phyloP scores from a whole-genome alignment of 2,888 invertebrate species.

The Unio pictorum region DNA sequence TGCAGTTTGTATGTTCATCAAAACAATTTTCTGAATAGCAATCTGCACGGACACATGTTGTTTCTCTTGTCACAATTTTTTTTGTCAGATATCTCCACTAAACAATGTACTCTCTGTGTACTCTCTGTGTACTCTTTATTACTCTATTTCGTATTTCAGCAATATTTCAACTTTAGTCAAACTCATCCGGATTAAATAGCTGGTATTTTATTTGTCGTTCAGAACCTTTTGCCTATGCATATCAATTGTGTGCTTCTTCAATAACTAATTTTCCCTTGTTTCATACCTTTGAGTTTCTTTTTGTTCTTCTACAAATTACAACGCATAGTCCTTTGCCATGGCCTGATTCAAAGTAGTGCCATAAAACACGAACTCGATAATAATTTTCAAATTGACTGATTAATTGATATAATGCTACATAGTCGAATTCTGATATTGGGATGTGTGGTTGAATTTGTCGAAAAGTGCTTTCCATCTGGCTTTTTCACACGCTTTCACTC shows the following conservation, averaged over 20 bases:
- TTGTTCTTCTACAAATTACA: constrained; percentile 4
- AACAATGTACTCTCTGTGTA: constrained; percentile 8
- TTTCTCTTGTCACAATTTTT: constrained; percentile 5
- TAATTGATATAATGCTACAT: background rate
- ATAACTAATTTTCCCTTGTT: constrained; percentile 11
- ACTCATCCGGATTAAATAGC: no score
- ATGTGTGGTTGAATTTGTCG: constrained; percentile 20
- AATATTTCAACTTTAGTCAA: no score
- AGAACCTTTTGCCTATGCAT: background rate
- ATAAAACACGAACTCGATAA: constrained; percentile 4
- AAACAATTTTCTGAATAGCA: background rate
- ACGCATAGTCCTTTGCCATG: constrained; percentile 14
- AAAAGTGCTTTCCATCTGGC: constrained; percentile 12
- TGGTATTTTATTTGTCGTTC: no score
- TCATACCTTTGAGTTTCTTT: constrained; percentile 3
- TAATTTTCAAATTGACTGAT: background rate
- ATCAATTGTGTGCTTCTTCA: constrained; percentile 10
- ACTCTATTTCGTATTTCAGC: no score
- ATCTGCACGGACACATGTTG: constrained; percentile 12
- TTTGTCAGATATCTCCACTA: background rate
- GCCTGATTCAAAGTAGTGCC: constrained; percentile 20
- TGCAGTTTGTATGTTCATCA: background rate
- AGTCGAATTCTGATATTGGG: constrained; percentile 17
- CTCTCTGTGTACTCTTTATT: no score
- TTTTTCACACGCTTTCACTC: background rate